phyloP scores from a whole-genome alignment of 2,888 invertebrate genomes.

The Sarcophaga carnaria region DNA sequence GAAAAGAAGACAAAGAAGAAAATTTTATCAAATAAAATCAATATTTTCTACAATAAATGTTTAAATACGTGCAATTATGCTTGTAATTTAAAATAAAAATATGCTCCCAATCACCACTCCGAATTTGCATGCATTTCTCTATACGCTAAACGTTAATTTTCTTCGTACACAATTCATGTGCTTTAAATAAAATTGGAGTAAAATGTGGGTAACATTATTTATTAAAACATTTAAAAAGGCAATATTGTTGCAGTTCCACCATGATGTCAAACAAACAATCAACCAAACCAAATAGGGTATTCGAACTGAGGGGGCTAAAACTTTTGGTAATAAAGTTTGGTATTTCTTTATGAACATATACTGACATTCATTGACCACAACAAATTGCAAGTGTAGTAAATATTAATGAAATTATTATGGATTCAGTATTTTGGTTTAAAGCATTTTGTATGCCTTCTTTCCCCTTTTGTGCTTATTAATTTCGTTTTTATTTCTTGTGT shows the following conservation, averaged over 20 bases:
- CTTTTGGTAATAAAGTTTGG: not conserved
- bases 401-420: conserved; percentile 75
- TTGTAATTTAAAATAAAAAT: too few species aligned
- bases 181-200: too few species aligned
- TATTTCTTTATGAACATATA: conserved; percentile 67
- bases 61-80: too few species aligned
- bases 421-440: conserved; percentile 25
- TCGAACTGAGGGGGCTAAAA: too few species aligned
- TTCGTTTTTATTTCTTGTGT: not conserved
- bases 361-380: conserved; percentile 77
- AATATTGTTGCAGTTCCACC: not conserved
- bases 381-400: conserved; percentile 77
- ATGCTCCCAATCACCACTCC: too few species aligned
- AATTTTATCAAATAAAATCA: too few species aligned
- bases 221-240: not conserved
- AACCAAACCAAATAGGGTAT: too few species aligned
- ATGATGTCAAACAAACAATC: not conserved
- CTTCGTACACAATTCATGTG: too few species aligned
- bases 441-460: not conserved
- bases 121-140: too few species aligned
- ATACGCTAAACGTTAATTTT: too few species aligned
- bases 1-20: too few species aligned
- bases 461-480: not conserved
- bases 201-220: not conserved
- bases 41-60: too few species aligned